phyloP scores from a whole-genome alignment of 2,888 invertebrate species.

The Cataglyphis rosenhaueri region DNA sequence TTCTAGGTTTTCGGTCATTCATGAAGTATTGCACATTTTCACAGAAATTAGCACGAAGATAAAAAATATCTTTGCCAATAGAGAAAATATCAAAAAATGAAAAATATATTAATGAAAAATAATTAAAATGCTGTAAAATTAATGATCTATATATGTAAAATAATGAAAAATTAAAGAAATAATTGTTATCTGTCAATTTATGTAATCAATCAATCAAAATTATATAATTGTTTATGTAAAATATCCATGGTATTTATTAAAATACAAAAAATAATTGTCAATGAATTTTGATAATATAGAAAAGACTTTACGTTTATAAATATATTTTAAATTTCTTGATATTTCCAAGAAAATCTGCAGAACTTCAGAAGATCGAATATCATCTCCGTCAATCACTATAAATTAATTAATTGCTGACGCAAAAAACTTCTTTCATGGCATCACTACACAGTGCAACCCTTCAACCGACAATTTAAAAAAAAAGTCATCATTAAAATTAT shows the following conservation, averaged over 20 bases:
- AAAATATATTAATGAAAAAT: no score
- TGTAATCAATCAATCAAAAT: not conserved
- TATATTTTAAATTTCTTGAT: not conserved
- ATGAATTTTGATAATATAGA: not conserved
- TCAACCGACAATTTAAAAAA: slow-evolving; percentile 9
- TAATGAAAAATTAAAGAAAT: slow-evolving; percentile 3
- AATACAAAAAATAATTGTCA: not conserved
- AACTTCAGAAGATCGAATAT: slow-evolving; percentile 20
- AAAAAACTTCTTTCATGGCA: slow-evolving; percentile 28
- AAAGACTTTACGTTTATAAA: not conserved
- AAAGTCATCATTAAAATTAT: not conserved
- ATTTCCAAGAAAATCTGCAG: slow-evolving; percentile 19
- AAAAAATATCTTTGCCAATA: not conserved
- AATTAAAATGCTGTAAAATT: not conserved
- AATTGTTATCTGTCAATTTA: not conserved
- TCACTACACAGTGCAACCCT: not conserved
- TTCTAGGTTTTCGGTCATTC: slow-evolving; percentile 23
- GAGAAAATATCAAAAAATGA: not conserved
- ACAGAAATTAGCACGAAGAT: not conserved
- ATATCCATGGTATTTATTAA: not conserved
- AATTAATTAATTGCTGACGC: slow-evolving; percentile 46
- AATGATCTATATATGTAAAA: not conserved
- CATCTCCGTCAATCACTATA: slow-evolving; percentile 29
- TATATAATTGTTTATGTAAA: not conserved
- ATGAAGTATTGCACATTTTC: slow-evolving; percentile 3